Evolutionary conservation across 2,113 vertebrate species (phyloP).

Genomic region (Balaenoptera acutorostrata): DNA sequence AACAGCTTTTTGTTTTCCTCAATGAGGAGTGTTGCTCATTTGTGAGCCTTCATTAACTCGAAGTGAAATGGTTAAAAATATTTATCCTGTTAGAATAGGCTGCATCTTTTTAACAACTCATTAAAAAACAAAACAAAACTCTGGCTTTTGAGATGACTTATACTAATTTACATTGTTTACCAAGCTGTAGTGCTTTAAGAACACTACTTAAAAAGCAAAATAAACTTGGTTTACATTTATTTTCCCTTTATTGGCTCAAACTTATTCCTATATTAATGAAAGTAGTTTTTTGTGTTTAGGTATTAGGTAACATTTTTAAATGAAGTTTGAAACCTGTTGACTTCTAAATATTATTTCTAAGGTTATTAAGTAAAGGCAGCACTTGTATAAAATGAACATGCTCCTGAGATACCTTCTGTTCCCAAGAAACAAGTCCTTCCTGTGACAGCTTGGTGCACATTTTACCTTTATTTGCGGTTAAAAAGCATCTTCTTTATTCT

Average conservation of each 20-base stretch:
- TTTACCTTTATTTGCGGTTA: not conserved
- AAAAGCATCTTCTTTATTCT: not conserved
- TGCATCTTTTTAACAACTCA: conserved; percentile 99
- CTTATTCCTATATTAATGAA: conserved; percentile 60
- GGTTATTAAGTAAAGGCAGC: not conserved
- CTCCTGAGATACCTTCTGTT: not conserved
- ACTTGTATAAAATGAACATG: not conserved
- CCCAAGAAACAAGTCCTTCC: not conserved
- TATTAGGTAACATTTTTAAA: not conserved
- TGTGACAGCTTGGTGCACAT: not conserved
- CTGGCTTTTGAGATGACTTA: conserved; percentile 95
- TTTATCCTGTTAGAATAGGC: conserved; percentile 99
- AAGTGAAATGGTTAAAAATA: conserved; percentile 98
- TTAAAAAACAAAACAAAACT: conserved; percentile 83
- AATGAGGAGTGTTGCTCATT: conserved; percentile 99
- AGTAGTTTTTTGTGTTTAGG: conserved; percentile 23
- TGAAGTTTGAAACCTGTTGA: not conserved
- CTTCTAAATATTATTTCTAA: not conserved
- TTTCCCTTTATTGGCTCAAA: conserved; percentile 82
- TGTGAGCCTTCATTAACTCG: conserved; percentile 99
- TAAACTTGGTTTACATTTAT: conserved; percentile 99
- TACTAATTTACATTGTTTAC: conserved; percentile 99
- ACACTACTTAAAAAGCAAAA: conserved; percentile 97
- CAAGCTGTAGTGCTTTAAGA: conserved; percentile 97
- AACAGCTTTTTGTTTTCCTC: conserved; percentile 99